Conservation (phyloP, 2,113 vertebrate species). For the Cinclus cinclus region DNA sequence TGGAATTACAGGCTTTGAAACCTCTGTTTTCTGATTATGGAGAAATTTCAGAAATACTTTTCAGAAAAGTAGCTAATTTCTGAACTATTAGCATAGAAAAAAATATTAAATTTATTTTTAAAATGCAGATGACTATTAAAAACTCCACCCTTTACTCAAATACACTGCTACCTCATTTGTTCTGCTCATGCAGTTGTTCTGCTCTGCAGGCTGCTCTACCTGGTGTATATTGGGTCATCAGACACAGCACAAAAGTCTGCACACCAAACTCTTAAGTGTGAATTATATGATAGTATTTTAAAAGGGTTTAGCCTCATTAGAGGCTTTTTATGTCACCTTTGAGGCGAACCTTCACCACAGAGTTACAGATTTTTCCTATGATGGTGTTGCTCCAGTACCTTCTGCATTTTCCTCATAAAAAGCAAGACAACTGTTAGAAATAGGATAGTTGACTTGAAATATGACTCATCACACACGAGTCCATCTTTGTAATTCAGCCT, state of each 20-base stretch:
- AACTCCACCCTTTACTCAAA: not conserved
- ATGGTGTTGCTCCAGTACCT: not conserved
- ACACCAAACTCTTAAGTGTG: not conserved
- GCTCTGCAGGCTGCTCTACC: not conserved
- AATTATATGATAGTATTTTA: not conserved
- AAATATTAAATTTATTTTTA: not conserved
- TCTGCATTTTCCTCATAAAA: not conserved
- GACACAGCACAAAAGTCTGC: not conserved
- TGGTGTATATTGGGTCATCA: not conserved
- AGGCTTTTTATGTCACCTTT: not conserved
- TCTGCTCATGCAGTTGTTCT: no score
- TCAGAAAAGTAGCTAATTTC: not conserved
- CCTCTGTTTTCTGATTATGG: not conserved
- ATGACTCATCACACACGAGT: not conserved
- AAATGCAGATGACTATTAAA: not conserved
- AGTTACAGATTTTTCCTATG: not conserved
- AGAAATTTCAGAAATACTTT: not conserved
- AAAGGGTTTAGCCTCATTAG: not conserved
- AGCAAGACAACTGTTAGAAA: not conserved
- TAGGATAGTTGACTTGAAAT: not conserved
- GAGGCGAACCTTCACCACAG: not conserved
- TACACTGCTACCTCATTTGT: not conserved
- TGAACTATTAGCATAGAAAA: not conserved
- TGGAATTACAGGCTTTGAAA: not conserved
- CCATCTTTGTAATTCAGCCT: not conserved